Evolutionary conservation across 2,113 vertebrate species (phyloP).

Genomic region (Mixornis gularis): DNA sequence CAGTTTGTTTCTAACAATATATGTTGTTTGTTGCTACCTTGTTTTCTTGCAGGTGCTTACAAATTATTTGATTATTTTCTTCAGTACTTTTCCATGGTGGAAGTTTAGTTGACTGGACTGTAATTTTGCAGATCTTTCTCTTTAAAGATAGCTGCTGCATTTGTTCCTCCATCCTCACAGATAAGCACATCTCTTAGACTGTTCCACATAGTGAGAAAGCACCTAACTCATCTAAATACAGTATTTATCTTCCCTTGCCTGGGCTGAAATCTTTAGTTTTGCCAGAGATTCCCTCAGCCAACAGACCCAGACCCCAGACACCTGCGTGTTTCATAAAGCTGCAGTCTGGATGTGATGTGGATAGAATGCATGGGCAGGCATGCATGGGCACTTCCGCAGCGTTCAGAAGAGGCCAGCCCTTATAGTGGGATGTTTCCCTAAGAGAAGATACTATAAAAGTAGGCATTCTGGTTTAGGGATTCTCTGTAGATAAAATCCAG

Average conservation of each 20-base stretch:
- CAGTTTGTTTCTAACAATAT: slow-evolving; percentile 54
- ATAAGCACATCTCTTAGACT: not conserved
- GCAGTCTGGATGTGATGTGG: not conserved
- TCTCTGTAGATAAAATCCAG: not conserved
- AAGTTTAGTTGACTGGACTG: slow-evolving; percentile 18
- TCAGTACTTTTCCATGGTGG: not conserved
- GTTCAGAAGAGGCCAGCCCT: not conserved
- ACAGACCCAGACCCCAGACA: not conserved
- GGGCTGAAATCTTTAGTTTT: not conserved
- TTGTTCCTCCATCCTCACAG: not conserved
- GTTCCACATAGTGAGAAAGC: not conserved
- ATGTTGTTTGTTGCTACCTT: not conserved
- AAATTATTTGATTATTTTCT: slow-evolving; percentile 49
- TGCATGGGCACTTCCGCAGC: not conserved
- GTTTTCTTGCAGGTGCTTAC: slow-evolving; percentile 26
- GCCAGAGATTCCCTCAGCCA: not conserved
- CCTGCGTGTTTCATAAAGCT: not conserved
- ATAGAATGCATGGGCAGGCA: not conserved
- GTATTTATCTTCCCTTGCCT: not conserved
- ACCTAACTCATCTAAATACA: not conserved
- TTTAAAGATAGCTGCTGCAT: not conserved
- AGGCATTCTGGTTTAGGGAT: not conserved
- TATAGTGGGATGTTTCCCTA: not conserved
- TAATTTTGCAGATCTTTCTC: slow-evolving; percentile 38
- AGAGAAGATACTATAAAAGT: not conserved